phyloP scores from a whole-genome alignment of 2,113 vertebrate species.

The Sylvietta virens region DNA sequence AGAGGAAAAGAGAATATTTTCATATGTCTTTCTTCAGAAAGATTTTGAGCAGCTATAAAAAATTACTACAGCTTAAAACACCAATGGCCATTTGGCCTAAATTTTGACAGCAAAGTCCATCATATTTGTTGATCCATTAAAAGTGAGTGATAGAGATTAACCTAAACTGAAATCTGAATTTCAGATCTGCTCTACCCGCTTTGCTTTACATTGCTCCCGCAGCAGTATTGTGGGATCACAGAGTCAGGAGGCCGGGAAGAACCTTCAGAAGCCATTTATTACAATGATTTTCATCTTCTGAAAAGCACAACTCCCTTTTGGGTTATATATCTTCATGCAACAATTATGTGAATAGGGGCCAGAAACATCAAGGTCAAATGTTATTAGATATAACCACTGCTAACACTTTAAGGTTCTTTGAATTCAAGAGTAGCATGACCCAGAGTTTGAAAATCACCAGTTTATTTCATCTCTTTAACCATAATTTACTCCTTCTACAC shows the following conservation, averaged over 20 bases:
- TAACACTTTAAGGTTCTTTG: constrained; percentile 1
- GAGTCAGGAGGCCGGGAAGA: not conserved
- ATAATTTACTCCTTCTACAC: not conserved
- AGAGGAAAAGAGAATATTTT: not conserved
- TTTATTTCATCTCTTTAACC: constrained; percentile 20
- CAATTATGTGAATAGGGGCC: not conserved
- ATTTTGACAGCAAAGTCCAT: not conserved
- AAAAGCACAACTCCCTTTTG: not conserved
- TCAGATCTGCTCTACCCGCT: not conserved
- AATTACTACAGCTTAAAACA: not conserved
- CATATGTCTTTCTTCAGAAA: not conserved
- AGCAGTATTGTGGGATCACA: not conserved
- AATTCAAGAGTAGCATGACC: constrained; percentile 4
- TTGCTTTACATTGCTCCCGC: not conserved
- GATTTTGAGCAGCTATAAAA: not conserved
- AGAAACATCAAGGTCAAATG: constrained; percentile 3
- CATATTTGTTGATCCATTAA: not conserved
- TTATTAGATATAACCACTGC: not conserved
- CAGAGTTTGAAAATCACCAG: not conserved
- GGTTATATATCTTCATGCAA: not conserved
- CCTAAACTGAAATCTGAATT: not conserved
- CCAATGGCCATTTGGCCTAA: not conserved
- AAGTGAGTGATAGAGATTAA: not conserved
- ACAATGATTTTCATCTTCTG: not conserved
- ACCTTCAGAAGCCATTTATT: constrained; percentile 1